A percentile compares a stretch with the other conserved stretches of the same genome.
Conservation (phyloP, 2,888 invertebrate genomes). For the Euspilapteryx auroguttella region DNA sequence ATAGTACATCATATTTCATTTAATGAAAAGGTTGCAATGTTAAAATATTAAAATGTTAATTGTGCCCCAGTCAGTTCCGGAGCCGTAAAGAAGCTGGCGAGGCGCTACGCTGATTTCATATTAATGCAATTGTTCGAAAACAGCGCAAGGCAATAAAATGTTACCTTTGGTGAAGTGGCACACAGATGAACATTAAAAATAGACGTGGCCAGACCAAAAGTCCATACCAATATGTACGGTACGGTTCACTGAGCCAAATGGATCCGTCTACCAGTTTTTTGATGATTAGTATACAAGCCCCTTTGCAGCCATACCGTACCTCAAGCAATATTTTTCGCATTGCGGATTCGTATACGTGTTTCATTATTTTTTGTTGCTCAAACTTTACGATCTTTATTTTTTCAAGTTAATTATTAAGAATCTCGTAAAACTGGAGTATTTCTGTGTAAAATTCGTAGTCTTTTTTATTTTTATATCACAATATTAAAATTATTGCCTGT, state of each 20-base stretch:
- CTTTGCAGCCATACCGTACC: constrained; percentile 24
- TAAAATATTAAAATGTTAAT: constrained; percentile 54
- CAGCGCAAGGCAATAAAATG: constrained; percentile 47
- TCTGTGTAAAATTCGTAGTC: no score
- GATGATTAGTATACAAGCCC: neutral
- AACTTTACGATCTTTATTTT: no score
- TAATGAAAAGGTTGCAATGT: constrained; percentile 30
- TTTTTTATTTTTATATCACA: no score
- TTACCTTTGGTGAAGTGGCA: constrained; percentile 17
- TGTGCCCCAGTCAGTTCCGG: constrained; percentile 21
- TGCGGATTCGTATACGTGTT: constrained; percentile 29
- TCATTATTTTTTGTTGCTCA: no score
- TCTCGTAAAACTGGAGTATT: no score
- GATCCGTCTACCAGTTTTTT: neutral
- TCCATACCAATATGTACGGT: no score
- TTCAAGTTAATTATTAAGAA: no score
- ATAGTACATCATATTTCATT: no score
- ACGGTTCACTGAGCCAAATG: no score
- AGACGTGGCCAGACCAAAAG: no score
- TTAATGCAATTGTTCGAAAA: constrained; percentile 60
- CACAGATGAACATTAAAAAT: neutral
- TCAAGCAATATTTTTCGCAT: constrained; percentile 52
- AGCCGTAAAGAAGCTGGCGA: constrained; percentile 42
- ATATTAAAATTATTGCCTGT: no score
- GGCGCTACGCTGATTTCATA: constrained; percentile 49